Base-by-base conservation (phyloP, 2,888 invertebrate species). In the Stegophylla sp. region DNA sequence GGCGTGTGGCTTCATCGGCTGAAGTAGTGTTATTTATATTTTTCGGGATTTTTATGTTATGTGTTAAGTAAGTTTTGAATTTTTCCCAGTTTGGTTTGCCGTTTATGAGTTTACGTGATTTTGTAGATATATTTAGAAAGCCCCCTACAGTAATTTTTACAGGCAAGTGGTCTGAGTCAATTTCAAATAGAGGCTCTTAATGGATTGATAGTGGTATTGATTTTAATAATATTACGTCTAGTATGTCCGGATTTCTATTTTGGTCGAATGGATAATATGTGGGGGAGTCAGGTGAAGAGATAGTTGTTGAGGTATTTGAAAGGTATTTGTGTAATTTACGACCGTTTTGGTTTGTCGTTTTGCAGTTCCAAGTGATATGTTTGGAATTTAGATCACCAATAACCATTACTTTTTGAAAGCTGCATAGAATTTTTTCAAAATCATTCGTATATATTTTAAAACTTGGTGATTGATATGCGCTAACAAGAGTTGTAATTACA, bases 271-370 rank as follows among this genome's bases (percentile, higher is more conserved):
- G 41, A 17, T 64, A 64, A 43, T n/a, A n/a, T n/a, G 41, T 64
- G 20, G 20, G 64, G 12, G 41, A 12, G 10, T 64, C n/a, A 43
- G 15, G 48, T 23, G 23, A 20, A 5, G 23, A 43, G 0, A 48
- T 13, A 26, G 26, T 48, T 45, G 48, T 7, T 26, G 43, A 45
- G 23, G 15, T 45, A 23, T 67, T 67, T 48, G 48, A 26, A 1
- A 26, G 67, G 15, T 67, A 67, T 67, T 67, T 67, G 15, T 67
- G 23, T 45, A 67, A 23, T 45, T 67, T 48, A 23, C 48, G 67
- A 23, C 67, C 26, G 48, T 48, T 67, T 45, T n/a, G 20, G 15
- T 67, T 48, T 5, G 20, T 23, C 13, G 13, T 45, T 63, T 67
- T 67, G 23, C 45, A 48, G 15, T 67, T 67, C 48, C 67, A 67